phyloP scores from a whole-genome alignment of 2,888 invertebrate species.

The Anthoptus insignis region DNA sequence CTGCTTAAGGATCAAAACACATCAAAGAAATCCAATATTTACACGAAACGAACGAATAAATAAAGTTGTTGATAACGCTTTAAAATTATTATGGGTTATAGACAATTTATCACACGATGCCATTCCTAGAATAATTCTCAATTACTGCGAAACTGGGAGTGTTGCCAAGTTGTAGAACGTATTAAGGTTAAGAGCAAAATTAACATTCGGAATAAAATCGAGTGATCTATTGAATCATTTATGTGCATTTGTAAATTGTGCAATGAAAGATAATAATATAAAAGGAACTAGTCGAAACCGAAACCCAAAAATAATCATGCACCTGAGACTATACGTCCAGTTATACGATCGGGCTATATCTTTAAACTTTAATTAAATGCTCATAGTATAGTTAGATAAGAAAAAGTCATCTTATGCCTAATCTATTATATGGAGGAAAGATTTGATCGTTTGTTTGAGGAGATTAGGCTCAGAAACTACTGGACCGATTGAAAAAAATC shows the following conservation, averaged over 20 bases:
- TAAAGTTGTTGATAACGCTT: constrained; percentile 1
- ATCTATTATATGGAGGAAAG: no score
- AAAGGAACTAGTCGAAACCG: background rate
- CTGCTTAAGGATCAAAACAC: no score
- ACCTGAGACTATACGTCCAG: no score
- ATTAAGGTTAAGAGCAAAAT: constrained; percentile 19
- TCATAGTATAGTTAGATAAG: no score
- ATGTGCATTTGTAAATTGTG: no score
- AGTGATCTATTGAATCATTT: background rate
- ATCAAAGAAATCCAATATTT: background rate
- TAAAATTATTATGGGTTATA: constrained; percentile 6
- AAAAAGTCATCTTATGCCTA: no score
- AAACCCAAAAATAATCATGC: background rate
- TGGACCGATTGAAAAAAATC: no score
- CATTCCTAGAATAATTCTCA: constrained; percentile 31
- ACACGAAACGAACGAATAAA: background rate
- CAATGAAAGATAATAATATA: background rate
- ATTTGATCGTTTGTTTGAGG: no score
- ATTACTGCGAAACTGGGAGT: constrained; percentile 11
- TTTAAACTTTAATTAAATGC: no score
- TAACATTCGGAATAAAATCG: background rate
- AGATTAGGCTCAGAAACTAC: no score
- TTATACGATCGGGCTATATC: no score
- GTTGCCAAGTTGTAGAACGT: constrained; percentile 22
- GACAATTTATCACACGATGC: constrained; percentile 16